phyloP scores from a whole-genome alignment of 2,888 invertebrate genomes.

The Drosophila putrida region DNA sequence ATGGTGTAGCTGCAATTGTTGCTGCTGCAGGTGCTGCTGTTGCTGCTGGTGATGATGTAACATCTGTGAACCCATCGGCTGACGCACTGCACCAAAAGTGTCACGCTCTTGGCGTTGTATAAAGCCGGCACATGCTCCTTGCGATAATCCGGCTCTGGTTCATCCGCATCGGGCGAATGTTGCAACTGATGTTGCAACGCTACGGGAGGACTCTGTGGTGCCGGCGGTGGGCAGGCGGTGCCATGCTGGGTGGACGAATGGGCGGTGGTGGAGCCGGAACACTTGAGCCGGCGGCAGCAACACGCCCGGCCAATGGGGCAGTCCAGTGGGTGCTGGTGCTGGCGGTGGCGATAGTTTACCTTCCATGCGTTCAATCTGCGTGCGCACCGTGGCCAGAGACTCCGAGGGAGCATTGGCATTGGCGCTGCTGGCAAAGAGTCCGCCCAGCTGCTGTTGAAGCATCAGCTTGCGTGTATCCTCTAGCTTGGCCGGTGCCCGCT shows the following conservation, averaged over 20 bases:
- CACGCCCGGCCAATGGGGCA: conserved; percentile 87
- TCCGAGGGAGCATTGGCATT: conserved; percentile 38
- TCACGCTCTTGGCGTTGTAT: conserved; percentile 90
- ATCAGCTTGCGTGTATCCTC: conserved; percentile 94
- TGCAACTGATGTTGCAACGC: not conserved
- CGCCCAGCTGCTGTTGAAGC: conserved; percentile 93
- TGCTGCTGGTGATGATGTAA: conserved; percentile 36
- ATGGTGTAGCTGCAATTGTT: conserved; percentile 32
- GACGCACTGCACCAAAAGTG: conserved; percentile 91
- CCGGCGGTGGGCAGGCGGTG: conserved; percentile 88
- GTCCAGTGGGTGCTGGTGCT: conserved; percentile 83
- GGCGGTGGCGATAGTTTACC: conserved; percentile 86
- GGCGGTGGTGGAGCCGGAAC: conserved; percentile 88
- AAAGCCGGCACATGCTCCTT: conserved; percentile 86
- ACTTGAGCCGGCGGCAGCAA: conserved; percentile 88
- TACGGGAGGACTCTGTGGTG: conserved; percentile 88
- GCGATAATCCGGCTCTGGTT: conserved; percentile 68
- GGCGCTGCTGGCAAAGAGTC: conserved; percentile 82
- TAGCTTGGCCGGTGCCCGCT: conserved; percentile 91
- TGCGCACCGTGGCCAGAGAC: conserved; percentile 84
- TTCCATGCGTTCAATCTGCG: conserved; percentile 88
- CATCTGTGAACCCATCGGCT: conserved; percentile 68
- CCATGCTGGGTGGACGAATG: conserved; percentile 86
- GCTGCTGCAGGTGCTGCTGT: conserved; percentile 38
- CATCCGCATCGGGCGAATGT: conserved; percentile 41